Base-by-base conservation (phyloP, 2,888 invertebrate species). In the Xylophagus ater region DNA sequence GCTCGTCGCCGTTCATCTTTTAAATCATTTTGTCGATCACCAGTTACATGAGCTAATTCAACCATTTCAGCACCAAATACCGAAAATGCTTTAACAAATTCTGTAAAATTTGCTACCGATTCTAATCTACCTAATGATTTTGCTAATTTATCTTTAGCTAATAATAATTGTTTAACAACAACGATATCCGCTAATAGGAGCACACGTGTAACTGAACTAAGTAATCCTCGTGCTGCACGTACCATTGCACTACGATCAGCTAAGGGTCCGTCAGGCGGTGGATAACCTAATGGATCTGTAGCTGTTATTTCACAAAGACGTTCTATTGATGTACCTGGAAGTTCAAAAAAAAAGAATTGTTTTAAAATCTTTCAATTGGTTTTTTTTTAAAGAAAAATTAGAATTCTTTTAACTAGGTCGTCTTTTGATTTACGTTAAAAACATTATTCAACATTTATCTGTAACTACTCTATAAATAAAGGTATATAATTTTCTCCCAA, bases 51-150 rank as follows among this genome's bases (percentile, higher is more conserved):
- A 17, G 97, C 96, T 51, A 98, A 69, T 62, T 97, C 96, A 48
- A 98, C 94, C 96, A 98, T 97, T 64, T 97, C 94, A 15, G 85
- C 85, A 26, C 97, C 98, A 63, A 98, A 97, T 63, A 94, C 90
- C 51, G 94, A 93, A 69, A 98, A 98, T 15, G 94, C 92, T 60
- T 93, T 88, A 41, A 98, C 96, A 65, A 98, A 98, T 67, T 98
- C 97, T 36, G 94, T 90, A 60, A 88, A 88, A 68, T 87, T 88
- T 51, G 83, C 82, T 46, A 89, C 87, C 34, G 84, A 84, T 65
- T 88, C 88, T 54, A 89, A 69, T 43, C 86, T 77, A 52, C 85
- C 85, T 56, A 88, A 70, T 54, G 84, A 81, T 51, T 84, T 78
- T 46, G 83, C 81, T 62, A 90, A 90, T 77, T 94, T 94, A 64